Percentiles rank a stretch among this genome's conserved stretches.
Evolutionary conservation across 1,140 invertebrate genomes (phyloP).

Genomic region (Drosophila kurseongensis): DNA sequence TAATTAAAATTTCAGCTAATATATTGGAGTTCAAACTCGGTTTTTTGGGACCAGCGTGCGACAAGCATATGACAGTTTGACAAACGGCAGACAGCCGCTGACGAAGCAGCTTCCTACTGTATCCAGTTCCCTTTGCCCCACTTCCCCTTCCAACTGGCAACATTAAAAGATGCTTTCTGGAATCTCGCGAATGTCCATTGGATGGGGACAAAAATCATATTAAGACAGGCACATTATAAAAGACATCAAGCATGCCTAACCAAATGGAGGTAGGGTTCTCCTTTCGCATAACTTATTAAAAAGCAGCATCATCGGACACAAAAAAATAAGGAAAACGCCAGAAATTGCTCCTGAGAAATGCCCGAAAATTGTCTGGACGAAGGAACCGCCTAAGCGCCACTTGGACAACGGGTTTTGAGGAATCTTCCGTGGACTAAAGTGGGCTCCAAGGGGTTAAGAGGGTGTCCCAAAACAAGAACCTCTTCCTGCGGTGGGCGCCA

Average conservation of each 20-base stretch:
- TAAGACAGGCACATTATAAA: slow-evolving; percentile 80
- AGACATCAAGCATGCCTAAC: slow-evolving; percentile 49
- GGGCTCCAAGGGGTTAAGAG: background rate
- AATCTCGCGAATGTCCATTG: slow-evolving; percentile 68
- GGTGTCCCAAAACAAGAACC: background rate
- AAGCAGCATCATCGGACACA: slow-evolving; percentile 34
- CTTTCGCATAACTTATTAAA: slow-evolving; percentile 68
- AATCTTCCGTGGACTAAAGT: slow-evolving; percentile 20
- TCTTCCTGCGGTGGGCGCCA: slow-evolving; percentile 56
- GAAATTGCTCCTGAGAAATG: slow-evolving; percentile 68
- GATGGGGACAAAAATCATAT: slow-evolving; percentile 79
- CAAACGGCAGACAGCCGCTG: slow-evolving; percentile 67
- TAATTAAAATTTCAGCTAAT: slow-evolving; percentile 84
- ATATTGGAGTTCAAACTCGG: slow-evolving; percentile 43
- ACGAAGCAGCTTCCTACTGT: slow-evolving; percentile 30
- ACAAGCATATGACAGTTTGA: slow-evolving; percentile 83
- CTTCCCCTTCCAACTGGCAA: slow-evolving; percentile 3
- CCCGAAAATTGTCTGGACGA: slow-evolving; percentile 51
- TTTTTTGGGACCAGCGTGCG: slow-evolving; percentile 56
- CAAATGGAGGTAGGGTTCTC: slow-evolving; percentile 19
- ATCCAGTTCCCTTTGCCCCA: background rate
- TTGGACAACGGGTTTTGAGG: slow-evolving; percentile 64
- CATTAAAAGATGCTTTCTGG: slow-evolving; percentile 70
- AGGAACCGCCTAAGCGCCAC: slow-evolving; percentile 71
- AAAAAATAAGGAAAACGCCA: slow-evolving; percentile 30